These are phyloP conservation scores for Pararge aegeria DNA, from an alignment of 1,140 invertebrate species.

Conservation along the genomic window DNA sequence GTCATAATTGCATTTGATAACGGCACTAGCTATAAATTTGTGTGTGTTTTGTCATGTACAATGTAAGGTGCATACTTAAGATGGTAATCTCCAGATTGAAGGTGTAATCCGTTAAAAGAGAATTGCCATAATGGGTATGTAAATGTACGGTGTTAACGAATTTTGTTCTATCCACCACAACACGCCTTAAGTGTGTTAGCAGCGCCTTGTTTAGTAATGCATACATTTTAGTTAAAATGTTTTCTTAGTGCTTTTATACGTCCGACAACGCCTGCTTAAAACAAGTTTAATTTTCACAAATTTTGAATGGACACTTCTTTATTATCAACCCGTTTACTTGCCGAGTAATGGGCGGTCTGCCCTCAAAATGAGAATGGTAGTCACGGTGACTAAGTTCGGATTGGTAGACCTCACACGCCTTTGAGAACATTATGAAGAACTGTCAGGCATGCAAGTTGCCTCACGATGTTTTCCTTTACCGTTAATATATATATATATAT, in stretches of 20 bases:
- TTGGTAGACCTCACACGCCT: too few species aligned
- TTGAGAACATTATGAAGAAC: too few species aligned
- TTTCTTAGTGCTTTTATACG: not conserved
- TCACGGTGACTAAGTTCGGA: too few species aligned
- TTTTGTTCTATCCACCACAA: conserved; percentile 40
- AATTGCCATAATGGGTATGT: conserved; percentile 53
- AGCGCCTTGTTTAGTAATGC: conserved; percentile 11
- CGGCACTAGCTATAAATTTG: conserved; percentile 4
- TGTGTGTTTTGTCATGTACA: conserved; percentile 8
- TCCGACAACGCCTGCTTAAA: not conserved
- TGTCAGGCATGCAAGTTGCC: too few species aligned
- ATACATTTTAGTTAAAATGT: not conserved
- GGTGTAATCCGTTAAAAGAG: conserved; percentile 33
- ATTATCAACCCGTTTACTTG: too few species aligned
- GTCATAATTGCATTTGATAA: conserved; percentile 3
- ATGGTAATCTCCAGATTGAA: conserved; percentile 27
- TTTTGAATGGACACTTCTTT: too few species aligned
- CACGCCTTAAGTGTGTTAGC: conserved; percentile 30
- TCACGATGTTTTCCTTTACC: too few species aligned
- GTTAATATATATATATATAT: too few species aligned
- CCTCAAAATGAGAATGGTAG: too few species aligned
- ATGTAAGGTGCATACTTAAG: conserved; percentile 5
- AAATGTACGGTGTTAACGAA: conserved; percentile 50
- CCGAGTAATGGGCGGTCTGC: too few species aligned
- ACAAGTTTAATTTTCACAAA: too few species aligned